Conservation (phyloP, 2,113 vertebrate species). For the Emydocephalus ijimae region DNA sequence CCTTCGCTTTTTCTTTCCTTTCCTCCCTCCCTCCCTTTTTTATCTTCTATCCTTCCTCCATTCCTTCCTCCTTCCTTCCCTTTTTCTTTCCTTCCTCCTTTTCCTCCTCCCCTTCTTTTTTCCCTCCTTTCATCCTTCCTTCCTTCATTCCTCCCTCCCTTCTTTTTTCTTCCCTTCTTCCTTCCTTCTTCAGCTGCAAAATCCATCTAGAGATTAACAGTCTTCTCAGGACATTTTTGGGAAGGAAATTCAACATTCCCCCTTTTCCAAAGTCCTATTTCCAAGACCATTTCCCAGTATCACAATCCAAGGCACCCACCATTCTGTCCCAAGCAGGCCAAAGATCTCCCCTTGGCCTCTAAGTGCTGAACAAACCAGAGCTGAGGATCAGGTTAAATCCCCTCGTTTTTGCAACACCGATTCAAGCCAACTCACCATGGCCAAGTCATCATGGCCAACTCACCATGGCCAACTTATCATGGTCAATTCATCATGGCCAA, state of each 20-base stretch:
- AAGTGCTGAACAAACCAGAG: conserved; percentile 1
- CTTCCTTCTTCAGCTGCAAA: not conserved
- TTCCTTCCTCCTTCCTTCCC: too few relatives aligned
- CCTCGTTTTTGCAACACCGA: conserved; percentile 46
- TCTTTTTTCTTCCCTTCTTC: not conserved
- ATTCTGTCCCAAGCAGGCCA: not conserved
- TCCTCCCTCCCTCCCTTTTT: too few relatives aligned
- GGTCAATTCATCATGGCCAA: not conserved
- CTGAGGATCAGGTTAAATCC: conserved; percentile 32
- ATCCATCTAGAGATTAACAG: not conserved
- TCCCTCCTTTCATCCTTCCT: too few relatives aligned
- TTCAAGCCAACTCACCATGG: conserved; percentile 9
- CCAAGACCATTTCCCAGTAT: not conserved
- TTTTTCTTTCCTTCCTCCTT: too few relatives aligned
- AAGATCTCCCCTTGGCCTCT: not conserved
- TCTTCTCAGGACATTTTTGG: not conserved
- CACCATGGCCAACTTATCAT: too few relatives aligned
- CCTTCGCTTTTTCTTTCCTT: not conserved
- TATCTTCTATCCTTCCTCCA: too few relatives aligned
- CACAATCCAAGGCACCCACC: not conserved
- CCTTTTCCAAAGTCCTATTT: not conserved
- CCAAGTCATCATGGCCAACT: not conserved
- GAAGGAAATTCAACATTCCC: not conserved
- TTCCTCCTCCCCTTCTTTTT: too few relatives aligned
- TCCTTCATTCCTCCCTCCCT: too few relatives aligned